Conservation (phyloP, 2,797 vertebrate genomes). For the Lemur catta region DNA sequence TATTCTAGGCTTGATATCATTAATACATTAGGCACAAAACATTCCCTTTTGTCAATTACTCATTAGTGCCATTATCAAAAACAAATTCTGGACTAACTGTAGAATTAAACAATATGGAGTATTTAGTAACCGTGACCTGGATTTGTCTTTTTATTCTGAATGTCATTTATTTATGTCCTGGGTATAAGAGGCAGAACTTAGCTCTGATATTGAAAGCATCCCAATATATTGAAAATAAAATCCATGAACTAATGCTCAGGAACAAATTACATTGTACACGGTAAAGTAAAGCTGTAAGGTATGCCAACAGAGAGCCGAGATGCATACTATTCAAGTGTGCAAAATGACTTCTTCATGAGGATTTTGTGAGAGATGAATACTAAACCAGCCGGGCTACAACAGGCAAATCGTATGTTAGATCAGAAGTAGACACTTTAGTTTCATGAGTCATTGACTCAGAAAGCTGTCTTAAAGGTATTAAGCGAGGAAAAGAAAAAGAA, state of each 20-base stretch:
- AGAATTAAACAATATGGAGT: not conserved
- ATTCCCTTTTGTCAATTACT: not conserved
- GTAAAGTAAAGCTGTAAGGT: not conserved
- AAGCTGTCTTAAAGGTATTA: slow-evolving; percentile 72
- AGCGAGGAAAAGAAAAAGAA: slow-evolving; percentile 44
- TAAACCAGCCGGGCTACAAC: slow-evolving; percentile 49
- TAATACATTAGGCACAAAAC: not conserved
- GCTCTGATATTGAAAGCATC: not conserved
- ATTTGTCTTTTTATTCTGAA: slow-evolving; percentile 17
- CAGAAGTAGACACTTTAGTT: slow-evolving; percentile 69
- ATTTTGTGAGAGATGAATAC: slow-evolving; percentile 57
- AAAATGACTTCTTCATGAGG: slow-evolving; percentile 56
- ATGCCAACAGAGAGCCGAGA: not conserved
- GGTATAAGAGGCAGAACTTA: not conserved
- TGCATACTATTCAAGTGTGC: slow-evolving; percentile 33
- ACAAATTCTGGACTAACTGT: not conserved
- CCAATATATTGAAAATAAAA: slow-evolving; percentile 57
- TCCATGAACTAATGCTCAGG: slow-evolving; percentile 21
- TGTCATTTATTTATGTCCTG: not conserved
- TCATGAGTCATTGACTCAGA: slow-evolving; percentile 75
- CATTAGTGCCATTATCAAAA: not conserved
- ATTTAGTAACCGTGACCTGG: not conserved
- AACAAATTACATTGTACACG: slow-evolving; percentile 32
- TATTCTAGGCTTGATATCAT: not conserved
- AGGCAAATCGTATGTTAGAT: slow-evolving; percentile 46